Evolutionary conservation across 2,888 invertebrate species (phyloP).

Genomic region (Chrysolina oricalcia): DNA sequence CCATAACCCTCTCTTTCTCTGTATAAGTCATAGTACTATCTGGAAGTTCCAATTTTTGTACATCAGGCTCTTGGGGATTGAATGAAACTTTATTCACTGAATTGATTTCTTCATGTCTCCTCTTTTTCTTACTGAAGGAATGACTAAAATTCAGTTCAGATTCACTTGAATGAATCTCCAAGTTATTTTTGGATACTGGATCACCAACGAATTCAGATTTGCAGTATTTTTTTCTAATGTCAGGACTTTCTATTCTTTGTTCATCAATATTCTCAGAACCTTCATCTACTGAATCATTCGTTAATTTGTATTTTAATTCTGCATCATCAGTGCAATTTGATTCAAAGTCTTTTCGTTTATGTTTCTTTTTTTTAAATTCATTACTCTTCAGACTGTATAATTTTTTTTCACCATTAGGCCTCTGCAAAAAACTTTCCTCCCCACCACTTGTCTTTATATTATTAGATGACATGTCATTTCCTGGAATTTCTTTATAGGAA

Average conservation of each 20-base stretch:
- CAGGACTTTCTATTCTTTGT: too few species aligned
- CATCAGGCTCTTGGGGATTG: neutral
- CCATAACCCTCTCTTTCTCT: too few species aligned
- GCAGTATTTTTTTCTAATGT: too few species aligned
- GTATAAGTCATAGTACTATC: too few species aligned
- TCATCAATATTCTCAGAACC: neutral
- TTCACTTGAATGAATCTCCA: too few species aligned
- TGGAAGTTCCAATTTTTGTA: neutral
- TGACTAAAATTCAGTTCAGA: too few species aligned
- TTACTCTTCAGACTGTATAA: neutral
- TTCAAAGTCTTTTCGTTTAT: neutral
- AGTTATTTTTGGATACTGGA: too few species aligned
- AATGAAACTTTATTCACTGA: neutral
- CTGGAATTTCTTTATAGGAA: neutral
- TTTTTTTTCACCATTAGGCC: too few species aligned
- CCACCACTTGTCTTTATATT: neutral
- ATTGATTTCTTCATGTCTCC: neutral
- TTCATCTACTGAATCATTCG: neutral
- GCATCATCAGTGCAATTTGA: neutral
- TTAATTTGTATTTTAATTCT: neutral
- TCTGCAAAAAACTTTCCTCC: neutral
- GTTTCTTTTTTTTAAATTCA: conserved; percentile 2
- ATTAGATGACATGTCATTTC: neutral
- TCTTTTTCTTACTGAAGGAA: neutral
- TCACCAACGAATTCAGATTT: too few species aligned